Base-by-base conservation (phyloP, 2,888 invertebrate species). In the Furcula furcula region DNA sequence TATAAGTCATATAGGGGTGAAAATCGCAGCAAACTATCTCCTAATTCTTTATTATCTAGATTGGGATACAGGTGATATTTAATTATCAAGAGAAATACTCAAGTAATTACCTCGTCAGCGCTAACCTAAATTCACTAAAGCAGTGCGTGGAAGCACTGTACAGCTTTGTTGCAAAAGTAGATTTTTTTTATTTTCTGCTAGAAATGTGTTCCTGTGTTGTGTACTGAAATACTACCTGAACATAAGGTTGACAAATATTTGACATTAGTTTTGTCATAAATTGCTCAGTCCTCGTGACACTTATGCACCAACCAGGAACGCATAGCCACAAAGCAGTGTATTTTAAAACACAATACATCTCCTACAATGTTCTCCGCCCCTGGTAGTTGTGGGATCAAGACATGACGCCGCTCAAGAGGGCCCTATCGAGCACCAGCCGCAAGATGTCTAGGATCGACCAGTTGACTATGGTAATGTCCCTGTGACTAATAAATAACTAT, bases 341-440 rank as follows among this genome's bases (percentile, higher is more conserved):
- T 40, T 26, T 53, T 35, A 31, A 35, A 42, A 55, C 59, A 57
- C 55, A 51, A 70, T 67, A 65, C 65, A 66, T 66, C 66, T 67
- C 46, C 56, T 56, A 62, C 54, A 66, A 57, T 69, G 59, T 80
- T 74, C 65, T 72, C 50, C 61, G 53, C 53, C 48, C 69, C 73
- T 71, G 74, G 56, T 91, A 94, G 93, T 91, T 95, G 70, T 96
- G 95, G 94, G 95, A 96, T 91, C 94, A 95, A 90, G 95, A 96
- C 85, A 95, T 96, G 89, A 92, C 92, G 76, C 94, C 95, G 74
- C 90, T 96, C 84, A 96, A 95, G 91, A 92, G 92, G 83, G 93
- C 94, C 67, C 91, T 95, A 58, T 93, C 94, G 61, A 90, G 91
- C 70, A 91, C 92, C 83, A 92, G 95, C 80, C 91, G 94, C 76